Percentiles rank a stretch among this genome's conserved stretches.
Evolutionary conservation across 2,888 invertebrate species (phyloP).

Genomic region (Lypha dubia): DNA sequence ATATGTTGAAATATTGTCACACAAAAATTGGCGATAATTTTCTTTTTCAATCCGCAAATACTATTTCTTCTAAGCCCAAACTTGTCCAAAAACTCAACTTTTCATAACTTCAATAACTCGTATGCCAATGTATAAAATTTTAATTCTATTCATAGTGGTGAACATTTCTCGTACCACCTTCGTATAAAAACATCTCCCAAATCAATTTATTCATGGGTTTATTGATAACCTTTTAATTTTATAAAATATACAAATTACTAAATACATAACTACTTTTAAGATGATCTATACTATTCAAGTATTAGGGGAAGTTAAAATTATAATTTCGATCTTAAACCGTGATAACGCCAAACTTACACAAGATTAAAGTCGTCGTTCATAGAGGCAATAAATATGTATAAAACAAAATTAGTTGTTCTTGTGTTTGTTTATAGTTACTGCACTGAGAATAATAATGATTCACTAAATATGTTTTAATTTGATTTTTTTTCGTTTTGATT

Average conservation of each 20-base stretch:
- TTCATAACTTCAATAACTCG: no score
- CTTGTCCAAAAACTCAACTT: no score
- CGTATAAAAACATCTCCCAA: constrained; percentile 2
- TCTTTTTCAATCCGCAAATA: no score
- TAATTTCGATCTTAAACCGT: constrained; percentile 7
- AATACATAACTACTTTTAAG: constrained; percentile 15
- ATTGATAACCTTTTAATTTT: constrained; percentile 68
- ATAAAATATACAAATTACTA: constrained; percentile 28
- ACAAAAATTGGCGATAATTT: no score
- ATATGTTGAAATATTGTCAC: no score
- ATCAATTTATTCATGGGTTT: constrained; percentile 24
- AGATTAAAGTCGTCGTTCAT: constrained; percentile 26
- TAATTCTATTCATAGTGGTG: no score
- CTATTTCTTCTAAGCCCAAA: no score
- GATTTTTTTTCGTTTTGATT: not conserved
- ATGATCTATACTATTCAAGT: constrained; percentile 25
- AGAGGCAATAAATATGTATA: not conserved
- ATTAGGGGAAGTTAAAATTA: constrained; percentile 50
- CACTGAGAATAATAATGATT: constrained; percentile 44
- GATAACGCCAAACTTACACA: constrained; percentile 47
- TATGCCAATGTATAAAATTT: no score
- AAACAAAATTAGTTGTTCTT: not conserved
- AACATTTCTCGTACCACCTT: not conserved
- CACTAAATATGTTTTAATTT: constrained; percentile 14
- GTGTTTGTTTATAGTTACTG: constrained; percentile 18